Conservation (phyloP, 2,797 vertebrate species). For the Peromyscus aztecus region DNA sequence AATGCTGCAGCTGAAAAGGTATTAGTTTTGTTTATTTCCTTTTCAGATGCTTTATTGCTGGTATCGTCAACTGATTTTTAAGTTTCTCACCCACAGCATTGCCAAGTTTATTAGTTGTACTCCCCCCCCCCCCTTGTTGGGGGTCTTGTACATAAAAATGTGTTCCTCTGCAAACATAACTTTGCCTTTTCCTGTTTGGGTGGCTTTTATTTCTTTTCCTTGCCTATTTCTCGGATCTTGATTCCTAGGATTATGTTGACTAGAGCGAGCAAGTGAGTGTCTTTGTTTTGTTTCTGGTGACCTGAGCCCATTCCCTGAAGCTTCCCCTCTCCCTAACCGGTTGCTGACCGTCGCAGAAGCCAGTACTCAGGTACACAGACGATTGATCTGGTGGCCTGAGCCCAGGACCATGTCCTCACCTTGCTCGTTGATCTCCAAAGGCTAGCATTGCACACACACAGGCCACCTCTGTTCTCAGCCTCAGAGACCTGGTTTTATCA, state of each 20-base stretch:
- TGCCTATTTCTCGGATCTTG: neutral
- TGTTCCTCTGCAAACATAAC: neutral
- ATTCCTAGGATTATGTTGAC: neutral
- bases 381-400: neutral
- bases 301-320: neutral
- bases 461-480: neutral
- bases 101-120: neutral
- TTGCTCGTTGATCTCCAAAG: neutral
- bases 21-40: neutral
- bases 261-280: neutral
- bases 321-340: neutral
- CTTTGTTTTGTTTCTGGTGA: neutral
- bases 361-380: no score
- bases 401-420: neutral
- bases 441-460: neutral
- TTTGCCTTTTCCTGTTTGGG: neutral
- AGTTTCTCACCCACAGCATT: neutral
- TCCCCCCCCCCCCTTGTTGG: neutral
- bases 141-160: neutral
- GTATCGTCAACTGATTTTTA: neutral
- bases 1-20: neutral
- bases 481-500: neutral
- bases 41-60: neutral
- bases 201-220: neutral
- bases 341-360: neutral